Conservation (phyloP, 2,113 vertebrate genomes). For the Athene noctua region DNA sequence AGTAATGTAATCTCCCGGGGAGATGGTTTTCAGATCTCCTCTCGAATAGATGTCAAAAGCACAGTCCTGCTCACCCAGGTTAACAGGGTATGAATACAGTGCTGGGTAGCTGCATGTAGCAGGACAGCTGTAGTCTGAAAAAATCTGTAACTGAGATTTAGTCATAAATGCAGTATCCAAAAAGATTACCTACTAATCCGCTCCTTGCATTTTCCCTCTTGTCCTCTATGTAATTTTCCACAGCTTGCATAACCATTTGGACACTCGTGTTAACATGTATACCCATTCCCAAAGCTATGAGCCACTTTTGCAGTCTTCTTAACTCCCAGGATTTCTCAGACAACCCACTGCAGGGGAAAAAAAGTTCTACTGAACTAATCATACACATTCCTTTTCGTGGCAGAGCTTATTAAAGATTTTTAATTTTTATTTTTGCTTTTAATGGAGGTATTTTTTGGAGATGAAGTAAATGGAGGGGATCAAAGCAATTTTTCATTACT, state of each 20-base stretch:
- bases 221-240: neutral
- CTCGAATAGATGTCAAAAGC: neutral
- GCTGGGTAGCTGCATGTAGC: neutral
- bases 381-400: neutral
- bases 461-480: neutral
- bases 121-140: neutral
- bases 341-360: neutral
- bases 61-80: neutral
- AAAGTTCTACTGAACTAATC: neutral
- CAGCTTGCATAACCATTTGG: neutral
- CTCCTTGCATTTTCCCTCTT: neutral
- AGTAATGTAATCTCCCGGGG: neutral
- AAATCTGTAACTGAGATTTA: neutral
- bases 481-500: slow-evolving; percentile 46
- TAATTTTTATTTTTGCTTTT: neutral
- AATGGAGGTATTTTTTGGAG: neutral
- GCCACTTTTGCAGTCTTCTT: neutral
- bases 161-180: neutral
- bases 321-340: neutral
- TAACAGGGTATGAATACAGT: neutral
- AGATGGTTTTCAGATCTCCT: slow-evolving; percentile 12
- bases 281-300: neutral
- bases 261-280: neutral
- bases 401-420: neutral
- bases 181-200: neutral